Evolutionary conservation across 2,797 vertebrate species (phyloP).

Genomic region (Mormyrops boulengeri): DNA sequence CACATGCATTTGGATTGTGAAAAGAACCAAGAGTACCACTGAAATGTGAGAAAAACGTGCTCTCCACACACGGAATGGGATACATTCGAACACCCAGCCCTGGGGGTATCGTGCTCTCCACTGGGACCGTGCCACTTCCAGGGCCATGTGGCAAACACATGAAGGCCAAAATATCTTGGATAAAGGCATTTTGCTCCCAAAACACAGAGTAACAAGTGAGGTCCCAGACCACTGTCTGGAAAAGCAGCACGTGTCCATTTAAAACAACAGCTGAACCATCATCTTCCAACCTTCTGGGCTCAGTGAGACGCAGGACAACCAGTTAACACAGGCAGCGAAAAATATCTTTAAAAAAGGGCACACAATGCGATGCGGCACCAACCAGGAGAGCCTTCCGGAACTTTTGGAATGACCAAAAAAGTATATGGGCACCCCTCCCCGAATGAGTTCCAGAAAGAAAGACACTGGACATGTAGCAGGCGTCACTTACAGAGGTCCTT

Average conservation of each 20-base stretch:
- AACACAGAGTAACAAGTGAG: not conserved
- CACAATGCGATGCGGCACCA: not conserved
- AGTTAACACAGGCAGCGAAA: not conserved
- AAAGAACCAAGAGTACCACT: not conserved
- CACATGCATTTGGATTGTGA: not conserved
- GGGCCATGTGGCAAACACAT: not conserved
- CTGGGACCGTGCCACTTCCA: not conserved
- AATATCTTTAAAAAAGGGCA: not conserved
- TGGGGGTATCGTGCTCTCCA: not conserved
- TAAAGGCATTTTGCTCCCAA: not conserved
- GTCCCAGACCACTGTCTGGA: not conserved
- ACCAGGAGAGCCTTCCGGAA: not conserved
- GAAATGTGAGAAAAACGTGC: not conserved
- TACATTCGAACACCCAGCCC: not conserved
- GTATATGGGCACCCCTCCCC: not conserved
- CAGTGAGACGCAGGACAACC: not conserved
- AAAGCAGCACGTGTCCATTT: not conserved
- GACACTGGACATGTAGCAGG: not conserved
- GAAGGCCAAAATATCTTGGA: not conserved
- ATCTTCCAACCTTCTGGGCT: not conserved
- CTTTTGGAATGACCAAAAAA: not conserved
- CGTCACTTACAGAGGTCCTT: conserved; percentile 22
- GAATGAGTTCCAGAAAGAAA: not conserved
- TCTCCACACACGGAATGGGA: not conserved
- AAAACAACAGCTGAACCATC: not conserved